phyloP scores from a whole-genome alignment of 2,113 vertebrate species.

The Myotis lucifugus region DNA sequence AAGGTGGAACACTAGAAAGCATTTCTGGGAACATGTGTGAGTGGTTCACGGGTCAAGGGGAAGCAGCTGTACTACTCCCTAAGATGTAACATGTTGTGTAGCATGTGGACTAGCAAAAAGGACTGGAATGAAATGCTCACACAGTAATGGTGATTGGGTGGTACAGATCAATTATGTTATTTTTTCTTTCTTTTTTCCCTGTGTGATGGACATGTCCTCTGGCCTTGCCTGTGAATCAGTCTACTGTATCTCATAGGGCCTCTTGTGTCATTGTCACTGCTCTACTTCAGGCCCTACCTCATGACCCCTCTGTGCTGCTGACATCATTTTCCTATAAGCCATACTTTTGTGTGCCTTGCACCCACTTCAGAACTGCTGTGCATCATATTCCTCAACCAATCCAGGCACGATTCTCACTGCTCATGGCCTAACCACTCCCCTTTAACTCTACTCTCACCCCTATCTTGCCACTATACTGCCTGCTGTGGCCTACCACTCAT shows the following conservation, averaged over 20 bases:
- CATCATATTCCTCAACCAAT: background rate
- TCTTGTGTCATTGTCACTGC: background rate
- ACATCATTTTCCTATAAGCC: background rate
- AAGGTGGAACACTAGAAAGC: background rate
- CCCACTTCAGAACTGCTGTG: background rate
- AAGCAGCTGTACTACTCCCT: background rate
- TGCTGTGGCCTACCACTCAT: background rate
- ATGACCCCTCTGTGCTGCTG: background rate
- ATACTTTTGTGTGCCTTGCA: background rate
- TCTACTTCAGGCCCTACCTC: background rate
- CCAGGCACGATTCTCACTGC: background rate
- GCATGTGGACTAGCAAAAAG: background rate
- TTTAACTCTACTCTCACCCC: rapidly evolving
- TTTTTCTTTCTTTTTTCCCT: background rate
- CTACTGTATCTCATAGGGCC: background rate
- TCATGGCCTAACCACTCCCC: no score
- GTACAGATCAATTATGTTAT: background rate
- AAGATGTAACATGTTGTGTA: background rate
- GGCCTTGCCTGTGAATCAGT: background rate
- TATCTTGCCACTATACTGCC: background rate
- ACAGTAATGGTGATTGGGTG: background rate
- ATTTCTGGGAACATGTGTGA: background rate
- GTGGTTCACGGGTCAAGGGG: background rate
- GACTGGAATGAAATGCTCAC: background rate
- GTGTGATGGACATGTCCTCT: background rate